These are phyloP conservation scores for Plebejus melissa DNA, from an alignment of 2,888 invertebrate species.

Conservation along the genomic window DNA sequence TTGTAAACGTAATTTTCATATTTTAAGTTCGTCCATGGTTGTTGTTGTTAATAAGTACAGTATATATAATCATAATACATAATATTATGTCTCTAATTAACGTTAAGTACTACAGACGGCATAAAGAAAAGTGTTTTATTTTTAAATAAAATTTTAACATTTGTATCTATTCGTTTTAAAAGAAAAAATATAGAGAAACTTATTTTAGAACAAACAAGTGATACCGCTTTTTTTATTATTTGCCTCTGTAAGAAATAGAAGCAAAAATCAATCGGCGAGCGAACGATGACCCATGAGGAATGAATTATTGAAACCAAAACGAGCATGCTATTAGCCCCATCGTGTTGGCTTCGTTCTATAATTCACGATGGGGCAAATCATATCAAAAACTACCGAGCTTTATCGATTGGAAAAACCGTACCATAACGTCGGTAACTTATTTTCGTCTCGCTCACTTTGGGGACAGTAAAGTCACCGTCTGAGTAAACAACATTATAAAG, in stretches of 20 bases:
- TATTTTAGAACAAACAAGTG: too few species aligned
- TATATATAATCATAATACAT: too few species aligned
- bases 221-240: not conserved
- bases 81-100: too few species aligned
- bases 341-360: conserved; percentile 13
- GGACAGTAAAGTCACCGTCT: conserved; percentile 48
- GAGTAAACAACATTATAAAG: conserved; percentile 56
- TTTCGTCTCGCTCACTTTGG: conserved; percentile 46
- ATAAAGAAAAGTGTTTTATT: too few species aligned
- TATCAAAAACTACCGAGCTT: conserved; percentile 15
- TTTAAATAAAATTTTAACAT: too few species aligned
- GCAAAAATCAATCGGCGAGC: not conserved
- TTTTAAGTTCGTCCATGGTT: too few species aligned
- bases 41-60: too few species aligned
- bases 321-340: not conserved
- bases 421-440: conserved; percentile 45
- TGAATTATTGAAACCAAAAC: conserved; percentile 11
- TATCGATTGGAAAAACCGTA: conserved; percentile 27
- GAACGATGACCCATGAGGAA: not conserved
- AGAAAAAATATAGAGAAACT: too few species aligned
- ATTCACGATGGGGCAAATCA: conserved; percentile 18
- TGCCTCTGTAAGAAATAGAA: not conserved
- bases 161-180: too few species aligned
- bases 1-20: too few species aligned
- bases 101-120: too few species aligned